Evolutionary conservation across 2,888 invertebrate genomes (phyloP).

Genomic region (Fragum sueziense): DNA sequence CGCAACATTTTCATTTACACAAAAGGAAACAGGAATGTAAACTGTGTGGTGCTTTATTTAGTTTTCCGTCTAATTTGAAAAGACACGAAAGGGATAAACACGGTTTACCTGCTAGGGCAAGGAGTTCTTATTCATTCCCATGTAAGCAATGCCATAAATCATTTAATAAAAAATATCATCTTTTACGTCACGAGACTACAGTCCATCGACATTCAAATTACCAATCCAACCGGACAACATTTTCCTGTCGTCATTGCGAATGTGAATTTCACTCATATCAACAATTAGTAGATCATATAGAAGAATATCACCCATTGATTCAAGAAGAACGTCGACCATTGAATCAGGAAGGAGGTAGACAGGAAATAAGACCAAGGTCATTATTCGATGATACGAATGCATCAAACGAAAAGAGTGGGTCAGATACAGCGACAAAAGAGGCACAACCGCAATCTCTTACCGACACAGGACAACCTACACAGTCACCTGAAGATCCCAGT

Average conservation of each 20-base stretch:
- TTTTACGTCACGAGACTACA: background rate
- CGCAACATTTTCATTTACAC: constrained; percentile 16
- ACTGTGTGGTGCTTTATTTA: background rate
- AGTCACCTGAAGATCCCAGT: background rate
- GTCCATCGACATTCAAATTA: background rate
- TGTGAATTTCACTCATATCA: background rate
- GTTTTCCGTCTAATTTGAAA: background rate
- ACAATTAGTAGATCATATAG: constrained; percentile 8
- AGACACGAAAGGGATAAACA: background rate
- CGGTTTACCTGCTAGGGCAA: background rate
- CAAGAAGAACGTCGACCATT: constrained; percentile 1
- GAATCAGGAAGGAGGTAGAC: background rate
- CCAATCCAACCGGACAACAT: background rate
- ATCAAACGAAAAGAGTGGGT: background rate
- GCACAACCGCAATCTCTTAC: background rate
- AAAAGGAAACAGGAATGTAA: constrained; percentile 15
- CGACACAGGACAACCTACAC: background rate
- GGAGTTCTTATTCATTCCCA: constrained; percentile 2
- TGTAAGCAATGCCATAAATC: constrained; percentile 16
- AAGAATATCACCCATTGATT: constrained; percentile 8
- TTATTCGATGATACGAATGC: background rate
- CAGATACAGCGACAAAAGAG: background rate
- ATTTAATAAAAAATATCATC: constrained; percentile 28
- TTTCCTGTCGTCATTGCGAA: constrained; percentile 23
- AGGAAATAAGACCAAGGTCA: background rate